Percentiles rank a stretch among this genome's conserved stretches.
Conservation (phyloP, 2,888 invertebrate genomes). For the Sarcophaga subvicina region DNA sequence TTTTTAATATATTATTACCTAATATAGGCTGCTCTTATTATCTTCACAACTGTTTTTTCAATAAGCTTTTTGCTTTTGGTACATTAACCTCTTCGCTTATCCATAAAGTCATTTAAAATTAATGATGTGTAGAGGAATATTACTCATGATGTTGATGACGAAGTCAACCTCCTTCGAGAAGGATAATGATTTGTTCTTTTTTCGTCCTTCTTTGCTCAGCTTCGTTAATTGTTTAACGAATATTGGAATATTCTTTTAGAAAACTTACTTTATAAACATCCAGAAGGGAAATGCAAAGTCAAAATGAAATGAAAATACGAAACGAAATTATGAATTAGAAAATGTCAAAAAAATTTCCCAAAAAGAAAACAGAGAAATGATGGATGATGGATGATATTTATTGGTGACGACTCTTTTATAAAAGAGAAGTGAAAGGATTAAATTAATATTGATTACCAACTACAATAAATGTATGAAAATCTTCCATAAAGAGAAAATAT, state of each 20-base stretch:
- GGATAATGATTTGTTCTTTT: background rate
- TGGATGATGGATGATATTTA: slow-evolving; percentile 32
- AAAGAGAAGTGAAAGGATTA: slow-evolving; percentile 42
- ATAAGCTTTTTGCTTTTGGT: background rate
- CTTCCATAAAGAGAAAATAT: background rate
- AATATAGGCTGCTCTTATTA: background rate
- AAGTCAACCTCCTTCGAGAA: background rate
- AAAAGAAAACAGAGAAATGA: slow-evolving; percentile 52
- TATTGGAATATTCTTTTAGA: background rate
- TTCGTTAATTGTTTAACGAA: slow-evolving; percentile 4
- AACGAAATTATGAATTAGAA: slow-evolving; percentile 46
- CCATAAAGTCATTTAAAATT: slow-evolving; percentile 54
- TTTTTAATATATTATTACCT: no score
- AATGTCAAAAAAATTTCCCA: slow-evolving; percentile 25
- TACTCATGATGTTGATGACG: background rate
- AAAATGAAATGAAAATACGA: slow-evolving; percentile 36
- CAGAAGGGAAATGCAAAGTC: slow-evolving; percentile 7
- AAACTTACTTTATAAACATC: background rate
- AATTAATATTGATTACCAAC: slow-evolving; percentile 61
- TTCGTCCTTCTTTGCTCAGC: background rate
- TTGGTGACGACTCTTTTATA: background rate
- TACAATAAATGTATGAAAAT: no score
- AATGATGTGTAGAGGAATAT: slow-evolving; percentile 16
- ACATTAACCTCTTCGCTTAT: slow-evolving; percentile 7
- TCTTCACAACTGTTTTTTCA: background rate